Evolutionary conservation across 2,113 vertebrate species (phyloP).

Genomic region (Poeciliopsis occidentalis): DNA sequence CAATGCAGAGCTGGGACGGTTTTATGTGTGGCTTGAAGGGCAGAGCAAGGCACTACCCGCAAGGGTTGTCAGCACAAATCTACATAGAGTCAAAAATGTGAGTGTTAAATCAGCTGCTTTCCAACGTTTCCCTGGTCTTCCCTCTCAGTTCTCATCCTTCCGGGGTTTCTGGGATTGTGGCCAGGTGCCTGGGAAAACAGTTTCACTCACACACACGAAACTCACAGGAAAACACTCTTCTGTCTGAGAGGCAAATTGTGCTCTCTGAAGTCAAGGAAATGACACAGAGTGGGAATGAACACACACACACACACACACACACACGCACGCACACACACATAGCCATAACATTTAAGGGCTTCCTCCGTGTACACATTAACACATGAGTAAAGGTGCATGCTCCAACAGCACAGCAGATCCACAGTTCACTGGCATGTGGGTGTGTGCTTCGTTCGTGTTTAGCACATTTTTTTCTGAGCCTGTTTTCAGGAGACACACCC

Average conservation of each 20-base stretch:
- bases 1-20: background rate
- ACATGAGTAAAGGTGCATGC: background rate
- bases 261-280: constrained; percentile 24
- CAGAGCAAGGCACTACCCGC: constrained; percentile 7
- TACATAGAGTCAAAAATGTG: background rate
- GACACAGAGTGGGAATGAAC: constrained; percentile 13
- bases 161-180: constrained; percentile 16
- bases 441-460: constrained; percentile 49
- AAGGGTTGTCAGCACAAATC: constrained; percentile 18
- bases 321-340: background rate
- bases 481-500: constrained; percentile 63
- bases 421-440: constrained; percentile 34
- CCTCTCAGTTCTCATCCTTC: constrained; percentile 11
- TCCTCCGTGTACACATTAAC: background rate
- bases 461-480: constrained; percentile 44
- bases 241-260: constrained; percentile 10
- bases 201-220: background rate
- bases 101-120: background rate
- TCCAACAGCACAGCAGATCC: constrained; percentile 8
- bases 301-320: background rate
- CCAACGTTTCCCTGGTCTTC: constrained; percentile 21
- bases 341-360: background rate
- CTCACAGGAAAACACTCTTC: background rate
- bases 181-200: constrained; percentile 23
- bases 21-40: background rate